Conservation (phyloP, 2,797 vertebrate species). For the Mallotus villosus region DNA sequence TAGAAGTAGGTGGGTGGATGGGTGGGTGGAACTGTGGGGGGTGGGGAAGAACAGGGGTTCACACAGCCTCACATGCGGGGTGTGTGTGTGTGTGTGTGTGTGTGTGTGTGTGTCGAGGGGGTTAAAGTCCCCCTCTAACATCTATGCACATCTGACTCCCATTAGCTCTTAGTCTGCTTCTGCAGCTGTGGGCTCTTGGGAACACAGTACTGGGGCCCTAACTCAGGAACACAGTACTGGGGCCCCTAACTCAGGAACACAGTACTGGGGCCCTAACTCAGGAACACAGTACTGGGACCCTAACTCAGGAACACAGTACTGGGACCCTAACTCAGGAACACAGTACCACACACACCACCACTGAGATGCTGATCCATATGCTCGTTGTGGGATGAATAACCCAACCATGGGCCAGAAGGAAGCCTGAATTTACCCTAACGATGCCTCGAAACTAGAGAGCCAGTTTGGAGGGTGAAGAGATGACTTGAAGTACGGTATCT, state of each 20-base stretch:
- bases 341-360: too few species aligned
- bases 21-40: not conserved
- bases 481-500: too few species aligned
- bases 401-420: too few species aligned
- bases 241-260: constrained; percentile 33
- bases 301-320: too few species aligned
- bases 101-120: constrained; percentile 35
- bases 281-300: not conserved
- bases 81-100: constrained; percentile 30
- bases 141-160: constrained; percentile 63
- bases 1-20: too few species aligned
- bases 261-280: constrained; percentile 18
- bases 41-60: not conserved
- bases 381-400: too few species aligned
- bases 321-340: too few species aligned
- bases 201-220: constrained; percentile 7
- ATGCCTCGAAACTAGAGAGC: too few species aligned
- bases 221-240: constrained; percentile 8
- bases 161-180: constrained; percentile 58
- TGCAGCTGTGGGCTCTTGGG: constrained; percentile 57
- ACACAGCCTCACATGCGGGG: not conserved
- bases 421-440: too few species aligned
- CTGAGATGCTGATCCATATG: too few species aligned
- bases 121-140: constrained; percentile 48
- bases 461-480: not conserved